These are phyloP conservation scores for Corynorhinus townsendii DNA, from an alignment of 2,113 vertebrate genomes.

Conservation along the genomic window DNA sequence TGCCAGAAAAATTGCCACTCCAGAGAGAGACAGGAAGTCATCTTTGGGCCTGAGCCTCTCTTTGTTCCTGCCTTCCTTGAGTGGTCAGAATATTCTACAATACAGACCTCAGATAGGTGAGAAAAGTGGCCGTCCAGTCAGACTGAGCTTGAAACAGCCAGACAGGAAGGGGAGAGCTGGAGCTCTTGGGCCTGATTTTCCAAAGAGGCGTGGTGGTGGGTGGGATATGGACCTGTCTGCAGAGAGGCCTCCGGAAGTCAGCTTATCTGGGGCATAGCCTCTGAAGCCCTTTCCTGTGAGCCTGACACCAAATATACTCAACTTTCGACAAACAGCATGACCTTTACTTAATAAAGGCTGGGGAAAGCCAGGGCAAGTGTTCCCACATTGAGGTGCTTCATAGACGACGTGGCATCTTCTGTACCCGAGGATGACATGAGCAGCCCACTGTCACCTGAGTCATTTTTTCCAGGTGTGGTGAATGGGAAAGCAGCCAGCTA, in stretches of 20 bases:
- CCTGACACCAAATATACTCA: background rate
- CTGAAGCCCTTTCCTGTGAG: slow-evolving; percentile 10
- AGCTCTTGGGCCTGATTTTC: background rate
- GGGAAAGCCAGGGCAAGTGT: slow-evolving; percentile 19
- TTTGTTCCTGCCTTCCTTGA: background rate
- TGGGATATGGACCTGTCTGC: accelerated
- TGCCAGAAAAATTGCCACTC: background rate
- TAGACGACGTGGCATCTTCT: background rate
- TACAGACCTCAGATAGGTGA: background rate
- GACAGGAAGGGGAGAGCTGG: background rate
- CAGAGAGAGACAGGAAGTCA: background rate
- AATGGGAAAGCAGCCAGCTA: background rate
- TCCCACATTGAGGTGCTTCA: slow-evolving; percentile 49
- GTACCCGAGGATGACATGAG: background rate
- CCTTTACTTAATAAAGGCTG: slow-evolving; percentile 50
- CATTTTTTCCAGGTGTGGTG: slow-evolving; percentile 45
- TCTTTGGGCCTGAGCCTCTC: background rate
- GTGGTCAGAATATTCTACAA: background rate
- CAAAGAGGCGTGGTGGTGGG: background rate
- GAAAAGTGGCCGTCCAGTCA: background rate
- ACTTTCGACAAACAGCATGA: slow-evolving; percentile 1
- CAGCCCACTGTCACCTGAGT: slow-evolving; percentile 24
- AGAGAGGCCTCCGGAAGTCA: background rate
- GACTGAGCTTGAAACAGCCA: background rate
- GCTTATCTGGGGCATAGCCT: background rate